Base-by-base conservation (phyloP, 1,140 invertebrate species). In the Achatina immaculata region DNA sequence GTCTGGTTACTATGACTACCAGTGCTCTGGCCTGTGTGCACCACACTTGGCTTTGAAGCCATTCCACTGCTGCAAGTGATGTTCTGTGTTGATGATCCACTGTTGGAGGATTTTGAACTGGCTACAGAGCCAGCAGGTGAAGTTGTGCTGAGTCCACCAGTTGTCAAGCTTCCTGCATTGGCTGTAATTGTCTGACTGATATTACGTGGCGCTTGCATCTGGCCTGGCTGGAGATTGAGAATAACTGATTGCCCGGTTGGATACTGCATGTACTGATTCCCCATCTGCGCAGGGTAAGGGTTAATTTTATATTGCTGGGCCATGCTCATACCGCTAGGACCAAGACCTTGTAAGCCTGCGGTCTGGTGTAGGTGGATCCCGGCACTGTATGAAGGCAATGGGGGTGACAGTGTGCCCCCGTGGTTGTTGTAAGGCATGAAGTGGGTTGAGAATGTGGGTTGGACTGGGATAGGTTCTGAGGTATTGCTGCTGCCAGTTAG, bases 401-500 rank as follows among this genome's bases (percentile, higher is more conserved):
- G 77, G 71, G 73, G 73, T 38, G 76, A 78, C 1, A 80, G 48
- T 16, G 28, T 62, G 28, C 38, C 66, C 55, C 79, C 79, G 51
- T 75, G 69, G 73, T 69, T 62, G 62, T 82, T 84, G 78, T 83
- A 81, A 84, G 81, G 75, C 81, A 80, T 73, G 83, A 83, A 42
- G 81, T 81, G 80, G 80, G 80, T 65, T 72, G 78, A 68, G 83
- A 84, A 48, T 81, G 31, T 65, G 78, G 38, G 66, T 28, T 74
- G 78, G 31, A 40, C 45, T 3, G 80, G 71, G 62, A 73, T 81
- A 62, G 87, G 87, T 42, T 88, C 84, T 36, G 87, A 87, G 19
- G 85, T 88, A 43, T 86, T 87, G 84, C 88, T 89, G 79, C 88
- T 88, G 65, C 88, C 87, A 16, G 89, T 90, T 24, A 90, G 82